Percentiles rank a stretch among this genome's conserved stretches.
Conservation (phyloP, 1,140 invertebrate genomes). For the Lutraria rhynchaena region DNA sequence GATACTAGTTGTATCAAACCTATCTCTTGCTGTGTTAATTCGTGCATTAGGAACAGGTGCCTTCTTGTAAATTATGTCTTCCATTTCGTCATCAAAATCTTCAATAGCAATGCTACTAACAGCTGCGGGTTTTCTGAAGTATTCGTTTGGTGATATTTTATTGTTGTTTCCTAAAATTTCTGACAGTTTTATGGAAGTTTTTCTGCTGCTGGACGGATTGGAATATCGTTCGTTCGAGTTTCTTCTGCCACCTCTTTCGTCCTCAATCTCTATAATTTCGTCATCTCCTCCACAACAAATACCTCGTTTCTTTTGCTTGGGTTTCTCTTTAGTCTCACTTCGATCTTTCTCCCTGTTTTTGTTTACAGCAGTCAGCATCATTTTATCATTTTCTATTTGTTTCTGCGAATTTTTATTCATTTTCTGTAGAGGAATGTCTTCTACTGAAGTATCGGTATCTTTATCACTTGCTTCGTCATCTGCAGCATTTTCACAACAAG, state of each 20-base stretch:
- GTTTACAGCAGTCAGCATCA: neutral
- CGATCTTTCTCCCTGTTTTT: neutral
- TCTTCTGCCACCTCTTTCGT: neutral
- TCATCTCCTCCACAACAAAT: neutral
- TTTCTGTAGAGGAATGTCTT: neutral
- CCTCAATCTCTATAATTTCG: neutral
- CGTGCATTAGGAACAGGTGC: neutral
- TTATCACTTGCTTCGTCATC: neutral
- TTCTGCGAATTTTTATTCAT: neutral
- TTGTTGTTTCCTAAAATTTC: slow-evolving; percentile 16
- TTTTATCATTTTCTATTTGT: neutral
- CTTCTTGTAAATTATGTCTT: neutral
- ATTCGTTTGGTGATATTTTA: slow-evolving; percentile 36
- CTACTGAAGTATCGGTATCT: neutral
- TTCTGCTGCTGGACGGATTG: neutral
- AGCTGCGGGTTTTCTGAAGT: slow-evolving; percentile 18
- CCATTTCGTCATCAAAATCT: slow-evolving; percentile 15
- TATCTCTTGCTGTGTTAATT: neutral
- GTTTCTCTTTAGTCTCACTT: neutral
- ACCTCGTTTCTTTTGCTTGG: neutral
- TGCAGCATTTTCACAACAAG: neutral
- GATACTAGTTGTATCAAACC: neutral
- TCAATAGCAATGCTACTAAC: slow-evolving; percentile 1
- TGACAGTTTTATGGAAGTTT: slow-evolving; percentile 12
- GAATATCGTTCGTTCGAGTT: neutral